Base-by-base conservation (phyloP, 2,797 vertebrate genomes). In the Betta splendens region DNA sequence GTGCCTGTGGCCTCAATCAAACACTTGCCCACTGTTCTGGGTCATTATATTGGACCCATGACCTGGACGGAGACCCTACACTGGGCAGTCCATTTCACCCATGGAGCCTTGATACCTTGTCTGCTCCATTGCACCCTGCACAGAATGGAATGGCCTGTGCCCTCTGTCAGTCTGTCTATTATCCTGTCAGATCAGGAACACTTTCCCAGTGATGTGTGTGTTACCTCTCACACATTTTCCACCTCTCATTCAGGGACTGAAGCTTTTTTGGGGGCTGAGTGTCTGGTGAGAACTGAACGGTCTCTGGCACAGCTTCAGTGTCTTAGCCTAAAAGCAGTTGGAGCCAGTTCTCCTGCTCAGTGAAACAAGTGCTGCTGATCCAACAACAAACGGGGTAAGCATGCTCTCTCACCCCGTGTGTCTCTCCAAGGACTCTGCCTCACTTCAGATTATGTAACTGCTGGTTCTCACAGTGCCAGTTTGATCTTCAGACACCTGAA, bases 271-370 rank as follows among this genome's bases (percentile, higher is more conserved):
- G 81, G 65, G 51, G 72, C 61, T 16, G 1, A 53, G 16, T 11
- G 20, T 33, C 3, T 5, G 21, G 39, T 15, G 2, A 39, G 58
- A 75, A 75, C 54, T 75, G 39, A 70, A 69, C 67, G 70, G 51
- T 73, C 28, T 56, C 43, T 56, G 63, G 55, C 58, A 22, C n/a
- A 17, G 20, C 40, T 46, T n/a, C n/a, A n/a, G n/a, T n/a, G n/a
- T n/a, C n/a, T n/a, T n/a, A n/a, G n/a, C n/a, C n/a, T n/a, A n/a
- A n/a, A n/a, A n/a, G n/a, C n/a, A n/a, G n/a, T n/a, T n/a, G n/a
- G n/a, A n/a, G n/a, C n/a, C n/a, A 76, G 73, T 68, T 55, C 64
- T 67, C 53, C 40, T 22, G n/a, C 47, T 32, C 26, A 69, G 35
- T 69, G 23, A 25, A 64, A 51, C 45, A 51, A 47, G 28, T 9